Base-by-base conservation (phyloP, 2,888 invertebrate species). In the Leptopilina syphax region DNA sequence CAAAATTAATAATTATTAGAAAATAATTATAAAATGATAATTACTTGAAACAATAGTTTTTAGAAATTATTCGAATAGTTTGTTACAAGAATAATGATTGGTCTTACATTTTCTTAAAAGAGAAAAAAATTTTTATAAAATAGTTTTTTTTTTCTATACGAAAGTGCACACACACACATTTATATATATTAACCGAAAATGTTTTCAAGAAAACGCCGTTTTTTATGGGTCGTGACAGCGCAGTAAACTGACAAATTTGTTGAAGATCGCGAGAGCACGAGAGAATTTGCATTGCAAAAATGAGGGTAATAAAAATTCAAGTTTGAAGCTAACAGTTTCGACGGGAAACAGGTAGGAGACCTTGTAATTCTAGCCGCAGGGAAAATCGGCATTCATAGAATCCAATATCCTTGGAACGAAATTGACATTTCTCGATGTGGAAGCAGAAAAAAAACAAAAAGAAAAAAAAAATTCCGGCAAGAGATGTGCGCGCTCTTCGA, bases 361-460 rank as follows among this genome's bases (percentile, higher is more conserved):
- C 73, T 73, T 13, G 54, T 73, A 73, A 57, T 73, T 73, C 73
- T 57, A 54, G 73, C 73, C 41, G n/a, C 50, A 57, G 57, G 73
- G 57, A 54, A 57, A 73, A 34, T 57, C 50, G 54, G 73, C 57
- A 73, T 73, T 73, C 73, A 73, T 73, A 73, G 73, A 73, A 73
- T 73, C 73, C 73, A 73, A 73, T 73, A 73, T 57, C 73, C 73
- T 57, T 73, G 54, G 73, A 73, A n/a, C 73, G 57, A 73, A 73
- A 73, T 73, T 73, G 73, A 73, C 73, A 73, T 73, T 73, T 57
- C 57, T 54, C 13, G 73, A 34, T 73, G 54, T 73, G 27, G 73
- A 57, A 73, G 57, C 50, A 70, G 34, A 73, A 54, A 54, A 54
- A n/a, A 70, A 9, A 47, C 7, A 47, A 9, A 47, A 44, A 68